These are phyloP conservation scores for Premnoplex brunnescens DNA, from an alignment of 2,797 vertebrate species.

Conservation along the genomic window DNA sequence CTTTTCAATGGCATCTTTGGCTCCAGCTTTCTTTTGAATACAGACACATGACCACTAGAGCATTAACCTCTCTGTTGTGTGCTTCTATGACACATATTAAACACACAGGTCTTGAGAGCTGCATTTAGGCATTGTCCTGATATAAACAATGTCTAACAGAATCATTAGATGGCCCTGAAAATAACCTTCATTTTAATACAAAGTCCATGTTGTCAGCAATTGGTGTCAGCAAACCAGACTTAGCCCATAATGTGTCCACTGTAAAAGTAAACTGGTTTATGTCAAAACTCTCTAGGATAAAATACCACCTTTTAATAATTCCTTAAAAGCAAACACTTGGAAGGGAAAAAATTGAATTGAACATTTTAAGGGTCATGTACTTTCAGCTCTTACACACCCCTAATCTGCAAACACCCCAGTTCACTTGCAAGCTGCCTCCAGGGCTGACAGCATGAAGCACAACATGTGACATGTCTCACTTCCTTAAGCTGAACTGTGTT, in stretches of 20 bases:
- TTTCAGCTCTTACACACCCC: neutral
- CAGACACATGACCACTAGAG: neutral
- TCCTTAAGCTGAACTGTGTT: neutral
- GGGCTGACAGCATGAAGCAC: neutral
- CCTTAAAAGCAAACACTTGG: neutral
- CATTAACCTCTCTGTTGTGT: neutral
- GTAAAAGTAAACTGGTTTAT: neutral
- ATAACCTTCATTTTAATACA: neutral
- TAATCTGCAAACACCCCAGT: neutral
- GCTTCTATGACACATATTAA: neutral
- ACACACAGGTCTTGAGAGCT: neutral
- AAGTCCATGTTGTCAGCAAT: neutral
- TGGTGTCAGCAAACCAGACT: neutral
- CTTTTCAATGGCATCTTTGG: neutral
- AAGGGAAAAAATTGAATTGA: neutral
- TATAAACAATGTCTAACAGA: neutral
- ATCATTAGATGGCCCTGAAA: neutral
- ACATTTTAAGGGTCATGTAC: neutral
- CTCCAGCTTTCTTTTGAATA: neutral
- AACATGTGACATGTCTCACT: neutral
- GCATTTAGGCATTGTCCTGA: neutral
- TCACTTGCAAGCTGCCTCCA: neutral
- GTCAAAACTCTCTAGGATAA: neutral
- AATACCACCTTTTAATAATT: neutral
- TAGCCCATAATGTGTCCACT: neutral